Evolutionary conservation across 2,797 vertebrate genomes (phyloP), one percentile per base, ranked within the genome.

Genomic region (Dromococcyx pavoninus): DNA sequence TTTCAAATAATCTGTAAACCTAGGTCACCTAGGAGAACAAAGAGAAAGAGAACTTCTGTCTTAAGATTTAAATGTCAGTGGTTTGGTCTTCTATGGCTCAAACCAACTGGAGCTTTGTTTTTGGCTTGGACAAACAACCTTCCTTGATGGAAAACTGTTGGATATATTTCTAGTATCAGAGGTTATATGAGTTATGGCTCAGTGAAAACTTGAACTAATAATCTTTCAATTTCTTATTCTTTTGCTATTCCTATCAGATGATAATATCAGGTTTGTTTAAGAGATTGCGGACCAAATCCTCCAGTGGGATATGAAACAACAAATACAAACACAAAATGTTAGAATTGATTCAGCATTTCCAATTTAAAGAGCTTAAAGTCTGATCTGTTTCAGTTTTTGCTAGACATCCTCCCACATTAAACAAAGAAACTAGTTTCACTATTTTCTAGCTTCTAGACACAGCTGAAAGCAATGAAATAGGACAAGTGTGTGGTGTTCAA

Each of bases 1-100:
- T 91, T 96, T 96, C 70, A 86, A 94, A 94, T 93, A 15, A 84
- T 88, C 76, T 90, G 23, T 86, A 90, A 86, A 73, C 39, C 62
- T 72, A 86, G 54, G 61, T 72, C 79, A 84, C 62, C 41, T 75
- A 67, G 46, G 65, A 95, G 76, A 79, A 70, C 79, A 86, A 91
- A 83, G 13, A 80, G 72, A 91, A 93, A 88, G 10, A 78, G 48
- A 92, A 64, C 16, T 91, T 82, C 27, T 27, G 28, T 80, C 39
- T 75, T 78, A 39, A 71, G 44, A 69, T 83, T 57, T 74, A 89
- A 91, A 54, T 7, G 25, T 72, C 41, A 89, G 46, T 12, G 5
- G 7, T 74, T 71, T 88, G 41, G 35, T 78, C 69, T 95, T 91
- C 70, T 88, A 65, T 28, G 24, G 51, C 17, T 46, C 43, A 86